Evolutionary conservation across 2,888 invertebrate genomes (phyloP).

Genomic region (Machimus atricapillus): DNA sequence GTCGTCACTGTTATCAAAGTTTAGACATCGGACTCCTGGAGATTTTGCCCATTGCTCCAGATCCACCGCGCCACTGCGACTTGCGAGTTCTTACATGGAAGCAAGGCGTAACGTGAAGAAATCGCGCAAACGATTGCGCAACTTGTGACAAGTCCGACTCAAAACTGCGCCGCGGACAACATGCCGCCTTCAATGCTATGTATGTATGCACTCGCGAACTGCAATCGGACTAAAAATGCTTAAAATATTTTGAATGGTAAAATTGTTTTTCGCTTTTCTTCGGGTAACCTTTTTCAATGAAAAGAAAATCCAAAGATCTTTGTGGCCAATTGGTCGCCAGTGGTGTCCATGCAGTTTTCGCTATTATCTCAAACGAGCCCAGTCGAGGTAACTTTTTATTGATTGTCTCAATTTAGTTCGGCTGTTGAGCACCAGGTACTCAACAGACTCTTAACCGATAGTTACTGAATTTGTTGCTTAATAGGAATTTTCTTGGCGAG

Average conservation of each 20-base stretch:
- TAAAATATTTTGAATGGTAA: slow-evolving; percentile 24
- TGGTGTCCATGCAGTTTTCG: not conserved
- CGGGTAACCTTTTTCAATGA: slow-evolving; percentile 17
- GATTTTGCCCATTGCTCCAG: slow-evolving; percentile 14
- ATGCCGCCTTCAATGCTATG: slow-evolving; percentile 24
- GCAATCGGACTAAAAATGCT: not conserved
- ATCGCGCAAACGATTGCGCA: slow-evolving; percentile 16
- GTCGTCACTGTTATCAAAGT: not conserved
- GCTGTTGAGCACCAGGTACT: not conserved
- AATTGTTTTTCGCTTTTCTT: slow-evolving; percentile 21
- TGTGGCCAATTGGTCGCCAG: not conserved
- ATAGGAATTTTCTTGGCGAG: slow-evolving; percentile 21
- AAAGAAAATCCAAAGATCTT: slow-evolving; percentile 18
- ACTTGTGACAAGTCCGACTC: not conserved
- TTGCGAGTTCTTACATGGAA: slow-evolving; percentile 28
- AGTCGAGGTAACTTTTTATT: not conserved
- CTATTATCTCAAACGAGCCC: not conserved
- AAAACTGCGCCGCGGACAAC: not conserved
- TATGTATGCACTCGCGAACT: not conserved
- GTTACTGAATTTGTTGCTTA: not conserved
- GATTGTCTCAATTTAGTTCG: slow-evolving; percentile 2
- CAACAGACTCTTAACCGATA: not conserved
- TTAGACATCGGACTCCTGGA: not conserved
- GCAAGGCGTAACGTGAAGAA: slow-evolving; percentile 30
- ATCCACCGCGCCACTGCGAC: not conserved